Evolutionary conservation across 2,888 invertebrate species (phyloP).

Genomic region (Iphiclides podalirius): DNA sequence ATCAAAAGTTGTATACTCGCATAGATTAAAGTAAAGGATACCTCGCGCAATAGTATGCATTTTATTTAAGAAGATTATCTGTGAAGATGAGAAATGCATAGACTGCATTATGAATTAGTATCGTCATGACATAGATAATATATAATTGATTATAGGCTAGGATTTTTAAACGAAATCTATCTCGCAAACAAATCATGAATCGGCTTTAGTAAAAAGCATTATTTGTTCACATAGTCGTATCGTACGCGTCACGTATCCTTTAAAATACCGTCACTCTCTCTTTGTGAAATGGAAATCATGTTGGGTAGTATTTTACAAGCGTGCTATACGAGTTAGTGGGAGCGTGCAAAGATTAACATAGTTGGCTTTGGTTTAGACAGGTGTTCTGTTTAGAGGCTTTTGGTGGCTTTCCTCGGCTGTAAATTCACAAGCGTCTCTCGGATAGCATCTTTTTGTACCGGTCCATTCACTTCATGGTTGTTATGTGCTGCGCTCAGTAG

Average conservation of each 20-base stretch:
- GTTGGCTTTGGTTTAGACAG: conserved; percentile 13
- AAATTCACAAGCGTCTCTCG: background rate
- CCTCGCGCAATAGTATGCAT: too few relatives aligned
- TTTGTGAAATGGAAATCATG: conserved; percentile 8
- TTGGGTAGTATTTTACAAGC: conserved; percentile 8
- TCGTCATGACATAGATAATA: too few relatives aligned
- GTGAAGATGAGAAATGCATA: too few relatives aligned
- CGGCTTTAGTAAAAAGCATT: background rate
- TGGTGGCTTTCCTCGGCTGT: background rate
- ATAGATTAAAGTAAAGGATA: too few relatives aligned
- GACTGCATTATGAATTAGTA: too few relatives aligned
- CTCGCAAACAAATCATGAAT: too few relatives aligned
- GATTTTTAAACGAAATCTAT: too few relatives aligned
- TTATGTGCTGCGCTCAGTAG: background rate
- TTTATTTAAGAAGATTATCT: too few relatives aligned
- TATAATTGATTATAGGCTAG: too few relatives aligned
- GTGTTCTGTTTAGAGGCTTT: conserved; percentile 8
- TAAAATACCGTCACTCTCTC: background rate
- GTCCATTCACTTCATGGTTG: background rate
- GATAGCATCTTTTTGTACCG: too few relatives aligned
- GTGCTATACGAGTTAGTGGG: conserved; percentile 4
- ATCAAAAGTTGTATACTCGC: too few relatives aligned
- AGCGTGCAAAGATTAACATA: conserved; percentile 5
- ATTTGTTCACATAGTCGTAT: background rate
- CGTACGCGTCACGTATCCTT: background rate